A percentile compares a stretch with the other conserved stretches of the same genome.
Evolutionary conservation across 1,140 invertebrate species (phyloP).

Genomic region (Lamellibrachia luymesi): DNA sequence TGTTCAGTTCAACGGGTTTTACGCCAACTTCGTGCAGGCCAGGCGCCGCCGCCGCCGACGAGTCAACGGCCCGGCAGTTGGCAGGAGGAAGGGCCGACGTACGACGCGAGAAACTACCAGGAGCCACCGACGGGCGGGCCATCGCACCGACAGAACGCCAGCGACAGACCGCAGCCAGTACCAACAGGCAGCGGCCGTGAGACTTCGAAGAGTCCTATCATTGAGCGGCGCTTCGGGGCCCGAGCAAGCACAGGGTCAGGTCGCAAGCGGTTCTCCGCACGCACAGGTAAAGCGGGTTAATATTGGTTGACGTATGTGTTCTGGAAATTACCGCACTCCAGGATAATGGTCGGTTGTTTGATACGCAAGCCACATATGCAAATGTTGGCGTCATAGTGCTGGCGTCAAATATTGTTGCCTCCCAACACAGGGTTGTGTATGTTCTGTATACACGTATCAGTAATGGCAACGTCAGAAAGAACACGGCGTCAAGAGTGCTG

Average conservation of each 20-base stretch:
- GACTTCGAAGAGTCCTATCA: not conserved
- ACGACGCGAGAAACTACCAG: not conserved
- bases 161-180: not conserved
- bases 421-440: too few species aligned
- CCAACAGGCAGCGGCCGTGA: not conserved
- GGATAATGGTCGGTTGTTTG: too few species aligned
- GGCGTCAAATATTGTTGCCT: too few species aligned
- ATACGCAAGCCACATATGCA: too few species aligned
- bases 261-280: not conserved
- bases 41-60: not conserved
- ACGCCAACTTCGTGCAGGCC: not conserved
- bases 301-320: not conserved
- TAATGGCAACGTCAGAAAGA: too few species aligned
- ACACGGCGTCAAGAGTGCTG: too few species aligned
- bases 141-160: not conserved
- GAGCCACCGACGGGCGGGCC: not conserved
- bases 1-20: not conserved
- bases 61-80: not conserved
- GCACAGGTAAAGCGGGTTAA: not conserved
- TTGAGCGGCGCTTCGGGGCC: not conserved
- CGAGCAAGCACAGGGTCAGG: too few species aligned
- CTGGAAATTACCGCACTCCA: too few species aligned
- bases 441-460: too few species aligned
- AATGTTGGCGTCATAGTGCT: too few species aligned
- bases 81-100: not conserved